Evolutionary conservation across 1,140 invertebrate species (phyloP).

Genomic region (Nebria ingens): DNA sequence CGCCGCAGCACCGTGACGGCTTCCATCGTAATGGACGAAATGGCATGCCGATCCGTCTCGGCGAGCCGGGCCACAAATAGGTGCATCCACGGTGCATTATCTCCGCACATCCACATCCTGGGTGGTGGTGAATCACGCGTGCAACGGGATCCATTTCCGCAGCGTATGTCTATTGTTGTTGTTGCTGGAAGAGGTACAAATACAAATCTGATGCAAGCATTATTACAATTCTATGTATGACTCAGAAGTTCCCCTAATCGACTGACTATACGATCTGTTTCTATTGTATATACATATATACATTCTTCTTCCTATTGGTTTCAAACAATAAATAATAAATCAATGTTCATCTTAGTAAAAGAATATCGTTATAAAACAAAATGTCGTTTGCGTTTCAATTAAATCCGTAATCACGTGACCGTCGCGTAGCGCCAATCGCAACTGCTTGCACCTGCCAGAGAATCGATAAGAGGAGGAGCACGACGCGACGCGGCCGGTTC

Average conservation of each 20-base stretch:
- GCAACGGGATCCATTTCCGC: conserved; percentile 23
- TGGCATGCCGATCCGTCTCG: conserved; percentile 8
- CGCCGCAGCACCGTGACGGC: conserved; percentile 1
- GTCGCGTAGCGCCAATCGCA: conserved; percentile 19
- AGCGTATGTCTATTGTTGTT: conserved; percentile 12
- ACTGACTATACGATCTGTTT: no score
- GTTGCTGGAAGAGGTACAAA: no score
- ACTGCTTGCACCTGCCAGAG: conserved; percentile 20
- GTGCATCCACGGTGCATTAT: conserved; percentile 26
- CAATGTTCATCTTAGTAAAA: no score
- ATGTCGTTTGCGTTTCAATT: no score
- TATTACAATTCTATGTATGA: no score
- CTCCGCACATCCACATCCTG: conserved; percentile 23
- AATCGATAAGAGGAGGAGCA: conserved; percentile 26
- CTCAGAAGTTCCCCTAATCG: no score
- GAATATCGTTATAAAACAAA: no score
- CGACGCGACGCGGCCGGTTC: conserved; percentile 9
- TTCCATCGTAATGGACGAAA: conserved; percentile 10
- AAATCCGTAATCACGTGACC: conserved; percentile 16
- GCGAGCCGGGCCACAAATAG: conserved; percentile 18
- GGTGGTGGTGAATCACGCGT: conserved; percentile 21
- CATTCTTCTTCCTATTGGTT: no score
- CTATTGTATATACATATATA: no score
- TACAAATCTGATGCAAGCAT: no score
- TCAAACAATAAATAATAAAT: no score